Evolutionary conservation across 1,140 invertebrate species (phyloP).

Genomic region (Fopius arisanus): DNA sequence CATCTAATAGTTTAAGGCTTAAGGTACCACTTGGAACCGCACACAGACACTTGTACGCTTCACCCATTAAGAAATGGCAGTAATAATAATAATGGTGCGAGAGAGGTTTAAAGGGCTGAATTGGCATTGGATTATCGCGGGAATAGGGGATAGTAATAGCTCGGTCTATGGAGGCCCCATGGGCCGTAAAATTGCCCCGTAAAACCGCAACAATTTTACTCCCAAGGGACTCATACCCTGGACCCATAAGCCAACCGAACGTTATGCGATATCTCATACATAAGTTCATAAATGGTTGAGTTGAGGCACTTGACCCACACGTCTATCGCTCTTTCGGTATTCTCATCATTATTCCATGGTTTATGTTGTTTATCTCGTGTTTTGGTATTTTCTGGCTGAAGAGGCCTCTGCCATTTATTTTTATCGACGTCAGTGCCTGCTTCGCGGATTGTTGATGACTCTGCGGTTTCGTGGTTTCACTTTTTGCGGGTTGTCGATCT

Average conservation of each 20-base stretch:
- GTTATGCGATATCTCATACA: not conserved
- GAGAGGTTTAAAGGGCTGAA: not conserved
- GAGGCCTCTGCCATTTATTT: not conserved
- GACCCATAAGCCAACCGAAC: not conserved
- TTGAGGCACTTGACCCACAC: not conserved
- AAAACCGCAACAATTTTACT: slow-evolving; percentile 7
- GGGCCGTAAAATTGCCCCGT: not conserved
- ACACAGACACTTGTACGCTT: not conserved
- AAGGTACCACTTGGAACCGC: no score
- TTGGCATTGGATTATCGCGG: slow-evolving; percentile 2
- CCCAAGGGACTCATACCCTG: not conserved
- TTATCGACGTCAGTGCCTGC: not conserved
- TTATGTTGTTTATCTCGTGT: not conserved
- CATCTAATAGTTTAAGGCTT: no score
- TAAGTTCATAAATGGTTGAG: slow-evolving; percentile 1
- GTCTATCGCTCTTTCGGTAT: not conserved
- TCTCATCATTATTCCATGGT: not conserved
- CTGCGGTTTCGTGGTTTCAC: not conserved
- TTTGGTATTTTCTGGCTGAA: not conserved
- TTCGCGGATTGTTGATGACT: not conserved
- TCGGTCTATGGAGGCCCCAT: not conserved
- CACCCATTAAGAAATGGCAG: not conserved
- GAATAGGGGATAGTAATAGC: slow-evolving; percentile 13
- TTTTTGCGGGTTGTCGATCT: not conserved
- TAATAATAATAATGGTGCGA: not conserved